These are phyloP conservation scores for Omphaloscelis lunosa DNA, from an alignment of 2,888 invertebrate species.

Conservation along the genomic window DNA sequence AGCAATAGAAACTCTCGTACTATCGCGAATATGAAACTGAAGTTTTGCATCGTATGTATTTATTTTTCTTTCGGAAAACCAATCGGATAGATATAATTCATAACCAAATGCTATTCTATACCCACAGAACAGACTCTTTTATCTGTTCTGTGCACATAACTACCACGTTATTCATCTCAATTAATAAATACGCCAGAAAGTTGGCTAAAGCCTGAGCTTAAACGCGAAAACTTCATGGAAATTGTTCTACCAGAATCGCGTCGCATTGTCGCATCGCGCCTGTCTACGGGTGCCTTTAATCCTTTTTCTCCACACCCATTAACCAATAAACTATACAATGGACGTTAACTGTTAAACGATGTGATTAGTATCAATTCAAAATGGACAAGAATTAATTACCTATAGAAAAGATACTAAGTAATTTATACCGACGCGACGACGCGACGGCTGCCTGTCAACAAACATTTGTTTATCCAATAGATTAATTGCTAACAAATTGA, in stretches of 20 bases:
- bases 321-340: slow-evolving; percentile 3
- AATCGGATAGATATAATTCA: too few relatives aligned
- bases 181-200: neutral
- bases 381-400: slow-evolving; percentile 23
- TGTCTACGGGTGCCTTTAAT: neutral
- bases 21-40: neutral
- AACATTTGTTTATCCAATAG: slow-evolving; percentile 26
- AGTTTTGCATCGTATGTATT: neutral
- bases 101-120: too few relatives aligned
- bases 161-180: neutral
- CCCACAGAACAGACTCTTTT: too few relatives aligned
- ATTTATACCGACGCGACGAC: neutral
- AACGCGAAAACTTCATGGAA: too few relatives aligned
- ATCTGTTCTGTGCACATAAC: too few relatives aligned
- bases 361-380: slow-evolving; percentile 1
- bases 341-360: neutral
- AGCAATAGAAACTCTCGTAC: neutral
- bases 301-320: too few relatives aligned
- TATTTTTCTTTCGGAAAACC: neutral
- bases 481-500: slow-evolving; percentile 33
- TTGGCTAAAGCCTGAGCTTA: neutral
- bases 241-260: too few relatives aligned
- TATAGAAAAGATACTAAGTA: slow-evolving; percentile 14
- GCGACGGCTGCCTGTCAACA: neutral
- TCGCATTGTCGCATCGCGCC: too few relatives aligned